Evolutionary conservation across 1,140 invertebrate genomes (phyloP).

Genomic region (Nasonia giraulti): DNA sequence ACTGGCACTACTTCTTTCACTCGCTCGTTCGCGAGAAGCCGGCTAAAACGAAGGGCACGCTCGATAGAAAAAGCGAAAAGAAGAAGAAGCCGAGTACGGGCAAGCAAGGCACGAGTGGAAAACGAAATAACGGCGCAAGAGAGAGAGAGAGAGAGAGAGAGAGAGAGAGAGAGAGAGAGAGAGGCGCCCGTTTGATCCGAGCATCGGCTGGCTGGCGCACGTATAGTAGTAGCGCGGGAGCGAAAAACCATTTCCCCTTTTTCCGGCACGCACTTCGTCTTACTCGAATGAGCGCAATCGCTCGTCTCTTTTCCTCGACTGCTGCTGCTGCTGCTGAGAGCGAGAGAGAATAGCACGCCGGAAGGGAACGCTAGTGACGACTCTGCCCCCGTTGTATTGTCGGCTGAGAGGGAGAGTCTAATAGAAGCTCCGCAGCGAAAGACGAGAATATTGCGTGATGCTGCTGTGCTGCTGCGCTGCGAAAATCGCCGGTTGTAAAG

Average conservation of each 20-base stretch:
- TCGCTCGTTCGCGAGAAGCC: neutral
- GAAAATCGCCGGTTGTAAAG: neutral
- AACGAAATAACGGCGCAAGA: constrained; percentile 5
- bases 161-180: neutral
- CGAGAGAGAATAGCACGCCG: neutral
- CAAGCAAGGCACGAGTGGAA: neutral
- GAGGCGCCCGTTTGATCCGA: constrained; percentile 24
- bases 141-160: too few species aligned
- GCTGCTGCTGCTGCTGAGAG: neutral
- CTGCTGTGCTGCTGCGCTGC: neutral
- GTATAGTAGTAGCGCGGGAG: neutral
- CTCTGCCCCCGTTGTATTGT: neutral
- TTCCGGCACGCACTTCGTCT: constrained; percentile 40
- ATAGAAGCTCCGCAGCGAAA: neutral
- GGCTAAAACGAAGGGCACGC: neutral
- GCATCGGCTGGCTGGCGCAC: constrained; percentile 1
- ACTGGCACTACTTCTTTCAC: neutral
- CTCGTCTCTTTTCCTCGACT: constrained; percentile 13
- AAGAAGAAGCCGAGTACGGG: neutral
- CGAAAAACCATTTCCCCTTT: constrained; percentile 27
- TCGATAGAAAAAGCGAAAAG: constrained; percentile 10
- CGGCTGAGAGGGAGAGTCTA: neutral
- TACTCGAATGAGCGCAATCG: constrained; percentile 39
- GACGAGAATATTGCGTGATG: neutral
- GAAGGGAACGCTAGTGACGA: neutral